A percentile compares a stretch with the other conserved stretches of the same genome.
phyloP scores from a whole-genome alignment of 2,113 vertebrate species.

The Nothocercus nigrocapillus region DNA sequence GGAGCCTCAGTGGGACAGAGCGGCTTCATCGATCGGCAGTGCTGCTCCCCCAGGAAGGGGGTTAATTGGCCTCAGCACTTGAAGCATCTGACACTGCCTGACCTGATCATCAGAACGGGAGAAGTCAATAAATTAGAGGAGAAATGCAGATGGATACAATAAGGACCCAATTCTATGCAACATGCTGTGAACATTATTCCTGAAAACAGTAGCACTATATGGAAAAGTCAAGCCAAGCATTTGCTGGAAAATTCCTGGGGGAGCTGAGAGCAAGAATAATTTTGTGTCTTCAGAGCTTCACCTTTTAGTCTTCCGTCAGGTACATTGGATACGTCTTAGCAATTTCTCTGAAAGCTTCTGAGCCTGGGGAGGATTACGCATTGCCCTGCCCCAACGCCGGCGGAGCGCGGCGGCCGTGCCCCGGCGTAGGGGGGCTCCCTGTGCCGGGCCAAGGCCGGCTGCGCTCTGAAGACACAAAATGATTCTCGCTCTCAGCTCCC shows the following conservation, averaged over 20 bases:
- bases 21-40: conserved; percentile 62
- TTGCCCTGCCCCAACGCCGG: neutral
- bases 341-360: conserved; percentile 14
- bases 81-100: conserved; percentile 57
- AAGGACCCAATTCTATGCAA: neutral
- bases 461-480: too few relatives aligned
- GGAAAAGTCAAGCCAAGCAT: conserved; percentile 21
- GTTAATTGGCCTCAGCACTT: conserved; percentile 72
- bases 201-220: neutral
- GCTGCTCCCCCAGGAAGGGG: conserved; percentile 61
- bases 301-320: neutral
- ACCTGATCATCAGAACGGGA: conserved; percentile 68
- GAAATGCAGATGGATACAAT: conserved; percentile 54
- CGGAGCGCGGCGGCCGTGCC: neutral
- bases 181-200: neutral
- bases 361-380: conserved; percentile 20
- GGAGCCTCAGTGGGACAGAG: conserved; percentile 59
- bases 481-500: too few relatives aligned
- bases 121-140: conserved; percentile 61
- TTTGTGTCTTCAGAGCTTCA: conserved; percentile 15
- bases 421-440: neutral
- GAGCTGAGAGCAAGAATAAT: conserved; percentile 21
- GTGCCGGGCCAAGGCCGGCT: too few relatives aligned
- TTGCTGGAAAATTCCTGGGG: conserved; percentile 5
- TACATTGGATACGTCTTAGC: neutral